Percentiles rank a stretch among this genome's conserved stretches.
phyloP scores from a whole-genome alignment of 2,888 invertebrate genomes.

The Sphinx pinastri region DNA sequence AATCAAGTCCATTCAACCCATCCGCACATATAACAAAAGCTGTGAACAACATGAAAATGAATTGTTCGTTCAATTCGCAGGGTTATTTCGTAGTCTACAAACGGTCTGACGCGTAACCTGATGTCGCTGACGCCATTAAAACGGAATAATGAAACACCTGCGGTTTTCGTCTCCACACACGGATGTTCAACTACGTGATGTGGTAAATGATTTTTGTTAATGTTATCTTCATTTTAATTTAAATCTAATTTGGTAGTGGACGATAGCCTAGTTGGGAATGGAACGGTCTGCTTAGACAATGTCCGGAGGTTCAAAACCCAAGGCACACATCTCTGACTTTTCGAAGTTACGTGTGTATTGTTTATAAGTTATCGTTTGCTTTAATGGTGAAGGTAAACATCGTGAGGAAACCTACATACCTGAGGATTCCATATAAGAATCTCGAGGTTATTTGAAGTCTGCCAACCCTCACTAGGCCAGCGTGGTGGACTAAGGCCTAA shows the following conservation, averaged over 20 bases:
- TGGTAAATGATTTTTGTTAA: background rate
- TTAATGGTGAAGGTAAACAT: too few species aligned
- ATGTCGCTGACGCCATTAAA: conserved; percentile 76
- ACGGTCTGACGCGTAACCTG: conserved; percentile 59
- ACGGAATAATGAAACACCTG: conserved; percentile 82
- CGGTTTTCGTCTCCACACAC: conserved; percentile 60
- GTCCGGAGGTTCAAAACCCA: too few species aligned
- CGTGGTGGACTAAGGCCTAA: too few species aligned
- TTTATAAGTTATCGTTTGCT: too few species aligned
- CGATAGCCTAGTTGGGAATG: too few species aligned
- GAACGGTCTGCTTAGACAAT: too few species aligned
- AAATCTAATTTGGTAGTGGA: background rate
- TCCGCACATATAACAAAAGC: background rate
- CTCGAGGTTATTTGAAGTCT: too few species aligned
- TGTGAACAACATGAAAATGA: conserved; percentile 29
- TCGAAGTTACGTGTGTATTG: too few species aligned
- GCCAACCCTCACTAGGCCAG: too few species aligned
- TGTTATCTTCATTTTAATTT: background rate
- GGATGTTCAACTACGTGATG: conserved; percentile 28
- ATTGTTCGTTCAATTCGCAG: conserved; percentile 34
- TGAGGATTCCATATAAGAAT: too few species aligned
- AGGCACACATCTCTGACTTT: too few species aligned
- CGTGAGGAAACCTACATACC: too few species aligned
- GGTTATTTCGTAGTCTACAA: conserved; percentile 38
- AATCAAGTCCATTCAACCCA: background rate